phyloP scores from a whole-genome alignment of 2,888 invertebrate species.

The Drosophila acutilabella region DNA sequence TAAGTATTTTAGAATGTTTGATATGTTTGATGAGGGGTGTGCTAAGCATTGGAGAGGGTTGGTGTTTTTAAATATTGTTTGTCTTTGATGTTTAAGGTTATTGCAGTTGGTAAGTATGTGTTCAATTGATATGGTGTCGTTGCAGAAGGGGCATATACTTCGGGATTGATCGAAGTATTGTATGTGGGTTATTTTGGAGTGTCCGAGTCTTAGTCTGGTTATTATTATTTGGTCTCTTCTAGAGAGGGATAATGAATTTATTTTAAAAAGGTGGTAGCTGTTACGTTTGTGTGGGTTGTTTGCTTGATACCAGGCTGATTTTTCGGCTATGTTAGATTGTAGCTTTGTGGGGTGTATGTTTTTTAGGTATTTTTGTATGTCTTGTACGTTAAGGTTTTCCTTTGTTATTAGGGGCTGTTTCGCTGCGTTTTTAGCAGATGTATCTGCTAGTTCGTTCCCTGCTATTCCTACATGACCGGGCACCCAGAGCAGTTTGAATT shows the following conservation, averaged over 20 bases:
- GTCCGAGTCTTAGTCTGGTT: constrained; percentile 22
- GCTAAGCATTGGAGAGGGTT: constrained; percentile 3
- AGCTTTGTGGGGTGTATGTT: constrained; percentile 15
- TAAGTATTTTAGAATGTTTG: background rate
- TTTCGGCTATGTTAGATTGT: constrained; percentile 8
- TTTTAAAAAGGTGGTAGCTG: constrained; percentile 9
- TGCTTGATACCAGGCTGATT: constrained; percentile 10
- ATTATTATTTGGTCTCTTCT: constrained; percentile 13
- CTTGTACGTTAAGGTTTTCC: constrained; percentile 12
- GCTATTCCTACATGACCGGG: constrained; percentile 1
- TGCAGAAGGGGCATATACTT: constrained; percentile 10
- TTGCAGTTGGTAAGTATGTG: constrained; percentile 9
- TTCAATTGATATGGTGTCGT: constrained; percentile 11
- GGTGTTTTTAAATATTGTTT: constrained; percentile 13
- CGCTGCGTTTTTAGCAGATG: background rate
- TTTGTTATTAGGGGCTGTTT: constrained; percentile 4
- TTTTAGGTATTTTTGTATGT: constrained; percentile 18
- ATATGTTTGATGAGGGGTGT: constrained; percentile 1
- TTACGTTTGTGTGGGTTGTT: constrained; percentile 5
- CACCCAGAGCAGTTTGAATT: constrained; percentile 19
- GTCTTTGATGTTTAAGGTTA: background rate
- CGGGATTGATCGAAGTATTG: constrained; percentile 5
- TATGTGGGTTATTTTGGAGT: constrained; percentile 20
- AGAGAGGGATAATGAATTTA: constrained; percentile 7
- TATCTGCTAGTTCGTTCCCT: constrained; percentile 5